Evolutionary conservation across 2,888 invertebrate species (phyloP), one percentile per base, ranked within the genome.

Genomic region (Leptothorax acervorum): DNA sequence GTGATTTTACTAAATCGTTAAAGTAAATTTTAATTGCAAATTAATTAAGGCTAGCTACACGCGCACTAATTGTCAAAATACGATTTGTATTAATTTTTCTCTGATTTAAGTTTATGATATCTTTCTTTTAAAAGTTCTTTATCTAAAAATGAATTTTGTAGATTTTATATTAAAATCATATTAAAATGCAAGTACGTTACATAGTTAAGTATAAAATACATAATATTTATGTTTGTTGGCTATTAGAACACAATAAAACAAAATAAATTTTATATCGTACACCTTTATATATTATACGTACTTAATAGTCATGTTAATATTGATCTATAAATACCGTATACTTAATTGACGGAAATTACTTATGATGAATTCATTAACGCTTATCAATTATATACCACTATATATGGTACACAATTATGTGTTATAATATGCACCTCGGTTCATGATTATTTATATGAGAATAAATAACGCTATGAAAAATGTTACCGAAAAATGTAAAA

Each of bases 401-500:
- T 35, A 35, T 35, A 6, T 35, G 35, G 6, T 35, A 35, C 35
- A 35, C 35, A 35, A 35, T 35, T 35, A 35, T 35, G 18, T 39
- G 39, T 73, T 73, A 23, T 23, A 81, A 79, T 81, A 62, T 81
- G 48, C 73, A 81, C 39, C 48, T 28, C 28, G 12, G 28, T 51
- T 62, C 73, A 73, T 62, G 60, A 62, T 81, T 81, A 73, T 81
- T 81, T 81, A 73, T 81, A 28, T n/a, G 23, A 48, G 5, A 51
- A 39, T 51, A 81, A 81, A 81, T 81, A 73, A 73, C 48, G 12
- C 18, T 18, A 18, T 35, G 18, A 55, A 55, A 35, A 55, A 55
- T 55, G 6, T 60, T 53, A 18, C 8, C 39, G 39, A 8, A 48
- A 81, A 81, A 39, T 60, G 60, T 60, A 31, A 60, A 79, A 60